Conservation (phyloP, 2,888 invertebrate genomes). For the Tachina fera region DNA sequence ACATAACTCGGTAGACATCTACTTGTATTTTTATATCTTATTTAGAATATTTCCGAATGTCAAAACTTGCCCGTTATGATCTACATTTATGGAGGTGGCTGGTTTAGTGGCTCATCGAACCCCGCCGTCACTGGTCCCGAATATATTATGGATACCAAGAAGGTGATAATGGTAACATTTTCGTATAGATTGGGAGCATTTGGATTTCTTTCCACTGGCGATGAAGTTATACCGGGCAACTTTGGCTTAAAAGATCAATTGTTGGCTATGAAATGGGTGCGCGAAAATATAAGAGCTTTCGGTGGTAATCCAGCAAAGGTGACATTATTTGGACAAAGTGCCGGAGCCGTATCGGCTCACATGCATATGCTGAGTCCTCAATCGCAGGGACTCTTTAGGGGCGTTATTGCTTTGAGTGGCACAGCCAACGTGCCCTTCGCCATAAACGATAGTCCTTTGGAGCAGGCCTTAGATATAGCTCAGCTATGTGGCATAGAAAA, state of each 20-base stretch:
- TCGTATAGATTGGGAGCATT: conserved; percentile 83
- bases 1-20: too few relatives aligned
- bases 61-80: conserved; percentile 83
- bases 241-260: conserved; percentile 84
- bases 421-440: conserved; percentile 83
- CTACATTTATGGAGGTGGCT: conserved; percentile 84
- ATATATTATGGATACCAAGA: conserved; percentile 84
- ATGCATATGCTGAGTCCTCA: conserved; percentile 83
- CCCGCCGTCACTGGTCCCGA: conserved; percentile 83
- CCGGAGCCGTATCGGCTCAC: conserved; percentile 83
- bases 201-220: conserved; percentile 83
- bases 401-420: conserved; percentile 84
- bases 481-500: conserved; percentile 81
- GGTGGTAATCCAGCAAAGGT: conserved; percentile 83
- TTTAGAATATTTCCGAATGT: not conserved
- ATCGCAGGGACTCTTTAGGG: conserved; percentile 83
- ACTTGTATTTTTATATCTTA: not conserved
- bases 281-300: conserved; percentile 82
- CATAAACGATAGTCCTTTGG: conserved; percentile 75
- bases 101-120: conserved; percentile 83
- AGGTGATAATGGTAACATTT: conserved; percentile 83
- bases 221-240: conserved; percentile 83
- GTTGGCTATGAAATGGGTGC: conserved; percentile 83
- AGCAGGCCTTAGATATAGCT: conserved; percentile 82
- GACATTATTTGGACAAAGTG: conserved; percentile 84